Evolutionary conservation across 1,140 invertebrate genomes (phyloP).

Genomic region (Drosophila grimshawi): DNA sequence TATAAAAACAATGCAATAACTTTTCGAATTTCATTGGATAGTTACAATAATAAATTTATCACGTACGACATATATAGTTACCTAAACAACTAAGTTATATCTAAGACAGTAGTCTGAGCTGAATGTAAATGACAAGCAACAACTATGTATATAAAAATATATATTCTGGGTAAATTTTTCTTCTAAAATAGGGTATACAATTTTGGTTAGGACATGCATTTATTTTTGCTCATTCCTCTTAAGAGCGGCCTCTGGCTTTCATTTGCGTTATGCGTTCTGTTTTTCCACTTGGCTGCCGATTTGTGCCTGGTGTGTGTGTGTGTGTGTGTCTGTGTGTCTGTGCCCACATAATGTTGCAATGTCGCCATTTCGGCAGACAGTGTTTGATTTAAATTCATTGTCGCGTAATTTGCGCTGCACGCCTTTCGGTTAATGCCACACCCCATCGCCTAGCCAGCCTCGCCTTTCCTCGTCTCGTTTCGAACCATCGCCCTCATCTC

Average conservation of each 20-base stretch:
- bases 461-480: slow-evolving; percentile 5
- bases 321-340: slow-evolving; percentile 40
- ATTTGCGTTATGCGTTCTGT: slow-evolving; percentile 26
- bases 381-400: slow-evolving; percentile 82
- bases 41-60: too few relatives aligned
- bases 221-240: not conserved
- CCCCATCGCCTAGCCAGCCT: not conserved
- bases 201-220: not conserved
- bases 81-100: too few relatives aligned
- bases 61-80: too few relatives aligned
- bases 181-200: slow-evolving; percentile 1
- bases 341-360: slow-evolving; percentile 77
- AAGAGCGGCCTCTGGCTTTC: slow-evolving; percentile 31
- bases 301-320: slow-evolving; percentile 18
- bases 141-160: not conserved
- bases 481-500: slow-evolving; percentile 36
- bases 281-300: slow-evolving; percentile 23
- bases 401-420: slow-evolving; percentile 67
- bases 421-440: slow-evolving; percentile 34
- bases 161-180: not conserved
- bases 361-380: slow-evolving; percentile 61
- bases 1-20: too few relatives aligned
- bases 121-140: too few relatives aligned
- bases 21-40: too few relatives aligned
- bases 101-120: too few relatives aligned